Base-by-base conservation (phyloP, 2,888 invertebrate genomes). In the Melipona bicolor region DNA sequence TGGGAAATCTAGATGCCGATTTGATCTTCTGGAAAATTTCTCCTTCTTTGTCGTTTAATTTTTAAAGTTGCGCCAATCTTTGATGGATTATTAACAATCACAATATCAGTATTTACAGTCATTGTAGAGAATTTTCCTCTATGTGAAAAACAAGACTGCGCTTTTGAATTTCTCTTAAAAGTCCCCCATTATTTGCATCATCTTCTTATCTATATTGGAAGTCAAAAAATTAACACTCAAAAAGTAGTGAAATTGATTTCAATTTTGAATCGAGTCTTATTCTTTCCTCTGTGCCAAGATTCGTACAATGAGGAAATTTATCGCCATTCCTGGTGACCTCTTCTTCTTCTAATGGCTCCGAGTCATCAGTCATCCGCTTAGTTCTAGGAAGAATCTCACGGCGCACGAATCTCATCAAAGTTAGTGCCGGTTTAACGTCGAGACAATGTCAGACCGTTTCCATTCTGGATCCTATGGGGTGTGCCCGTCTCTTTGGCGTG, bases 391-490 rank as follows among this genome's bases (percentile, higher is more conserved):
- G 69, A 64, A 27, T 27, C 27, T 27, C 27, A 27, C 74, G 71
- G 77, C 81, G 78, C 81, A 86, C 86, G 87, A 89, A 89, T 85
- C 89, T 90, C 91, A 89, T 92, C 88, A 89, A 87, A 90, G 87
- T 92, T 91, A 91, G 91, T 87, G 89, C 84, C 90, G 90, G 85
- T 92, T 92, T 89, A 90, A 90, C 90, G 85, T 87, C 84, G 84
- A 89, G 89, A 91, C 91, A 92, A 92, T 88, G 82, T 77, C 19
- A 43, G 79, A 68, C 82, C 87, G 73, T 88, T 87, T 87, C 84
- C 79, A 77, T 79, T 78, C 72, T 73, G 56, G 83, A 78, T 81
- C 82, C 84, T 74, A 78, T 59, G 81, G 86, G 83, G 77, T 74
- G 78, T 49, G 72, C 64, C 68, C 75, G 56, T 82, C 73, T 71